Evolutionary conservation across 2,888 invertebrate species (phyloP), one percentile per base, ranked within the genome.

Genomic region (Drosophila colorata): DNA sequence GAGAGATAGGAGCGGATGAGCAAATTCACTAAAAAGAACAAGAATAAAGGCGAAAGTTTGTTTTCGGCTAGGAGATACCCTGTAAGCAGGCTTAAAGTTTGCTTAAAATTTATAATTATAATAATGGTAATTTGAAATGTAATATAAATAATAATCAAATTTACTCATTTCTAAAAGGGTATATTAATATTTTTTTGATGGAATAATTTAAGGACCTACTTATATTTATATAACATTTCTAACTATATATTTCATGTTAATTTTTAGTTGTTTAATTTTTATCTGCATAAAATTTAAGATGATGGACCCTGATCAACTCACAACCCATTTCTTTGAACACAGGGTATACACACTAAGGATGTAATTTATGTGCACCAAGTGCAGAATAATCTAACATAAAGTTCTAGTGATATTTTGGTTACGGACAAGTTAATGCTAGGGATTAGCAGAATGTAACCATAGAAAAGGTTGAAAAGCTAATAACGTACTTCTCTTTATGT

Each of bases 1-100:
- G 74, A 78, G 75, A 75, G 75, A 75, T 75, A 75, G 78, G 61
- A 75, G 58, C 57, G 59, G 55, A 58, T 64, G 56, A 56, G 48
- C 57, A 63, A 57, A 70, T 35, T n/a, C 35, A 44, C 35, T 46
- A 60, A 59, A 55, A 47, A 18, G 46, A 16, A 35, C 46, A 41
- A 31, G 31, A 38, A 28, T 20, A 1, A 25, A n/a, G 4, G n/a
- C 3, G 0, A 31, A 1, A 11, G 18, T 2, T 0, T 20, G 4
- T 2, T 4, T 0, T 13, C 7, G 47, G 31, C 31, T 2, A 4
- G 0, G 0, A 25, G 11, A 41, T 68, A 37, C 51, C 41, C 51
- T 67, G 14, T 23, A 43, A 2, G 2, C 1, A 31, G 40, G 7
- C 20, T n/a, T 14, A 6, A 16, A 18, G n/a, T 4, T 16, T 16